Percentiles rank a stretch among this genome's conserved stretches.
These are phyloP conservation scores for Triops longicaudatus DNA, from an alignment of 1,140 invertebrate species.

Conservation along the genomic window DNA sequence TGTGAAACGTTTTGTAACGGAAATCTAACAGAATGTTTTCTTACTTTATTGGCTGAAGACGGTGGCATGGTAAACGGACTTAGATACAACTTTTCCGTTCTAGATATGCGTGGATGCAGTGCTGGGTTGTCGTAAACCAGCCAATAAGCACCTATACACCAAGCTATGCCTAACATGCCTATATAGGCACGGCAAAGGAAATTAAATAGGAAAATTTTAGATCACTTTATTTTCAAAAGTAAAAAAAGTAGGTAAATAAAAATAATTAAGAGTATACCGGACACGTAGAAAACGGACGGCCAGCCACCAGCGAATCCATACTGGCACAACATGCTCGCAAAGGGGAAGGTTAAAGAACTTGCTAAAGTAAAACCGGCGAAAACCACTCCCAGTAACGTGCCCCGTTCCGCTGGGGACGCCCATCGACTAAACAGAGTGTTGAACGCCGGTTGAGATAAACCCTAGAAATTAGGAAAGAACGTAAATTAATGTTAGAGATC, in stretches of 20 bases:
- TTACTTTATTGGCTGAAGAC: conserved; percentile 23
- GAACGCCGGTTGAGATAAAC: conserved; percentile 47
- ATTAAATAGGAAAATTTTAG: conserved; percentile 20
- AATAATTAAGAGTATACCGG: conserved; percentile 32
- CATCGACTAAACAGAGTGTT: conserved; percentile 48
- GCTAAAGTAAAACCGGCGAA: conserved; percentile 40
- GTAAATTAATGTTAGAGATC: not conserved
- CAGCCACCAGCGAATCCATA: conserved; percentile 40
- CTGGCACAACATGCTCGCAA: conserved; percentile 40
- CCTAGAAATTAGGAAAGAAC: conserved; percentile 37
- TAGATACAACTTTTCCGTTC: conserved; percentile 43
- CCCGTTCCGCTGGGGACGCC: conserved; percentile 44
- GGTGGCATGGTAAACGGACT: conserved; percentile 25
- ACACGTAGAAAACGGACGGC: conserved; percentile 42
- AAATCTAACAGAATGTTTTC: not conserved
- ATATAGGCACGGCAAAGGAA: conserved; percentile 23
- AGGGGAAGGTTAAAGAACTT: conserved; percentile 39
- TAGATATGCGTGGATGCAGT: conserved; percentile 44
- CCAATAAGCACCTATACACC: conserved; percentile 41
- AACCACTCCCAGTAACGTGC: conserved; percentile 38
- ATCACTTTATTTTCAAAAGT: too few species aligned
- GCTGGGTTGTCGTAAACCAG: conserved; percentile 44
- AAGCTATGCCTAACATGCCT: conserved; percentile 38
- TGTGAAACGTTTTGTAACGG: not conserved
- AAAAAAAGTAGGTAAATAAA: not conserved